Conservation (phyloP, 2,888 invertebrate genomes). For the Temnothorax rugatulus region DNA sequence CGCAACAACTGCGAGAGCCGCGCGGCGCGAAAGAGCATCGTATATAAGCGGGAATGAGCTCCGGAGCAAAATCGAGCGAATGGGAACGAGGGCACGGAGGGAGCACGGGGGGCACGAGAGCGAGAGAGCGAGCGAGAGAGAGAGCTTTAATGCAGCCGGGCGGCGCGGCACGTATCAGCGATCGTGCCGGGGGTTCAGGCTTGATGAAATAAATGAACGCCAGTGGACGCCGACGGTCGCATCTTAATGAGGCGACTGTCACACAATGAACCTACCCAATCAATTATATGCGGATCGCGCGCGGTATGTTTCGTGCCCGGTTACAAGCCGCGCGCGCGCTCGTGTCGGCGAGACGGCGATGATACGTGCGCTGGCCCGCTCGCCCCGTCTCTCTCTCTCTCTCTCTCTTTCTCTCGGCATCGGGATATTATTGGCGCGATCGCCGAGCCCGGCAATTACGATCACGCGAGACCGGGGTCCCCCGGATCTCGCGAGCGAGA, state of each 20-base stretch:
- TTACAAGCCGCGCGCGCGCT: slow-evolving; percentile 49
- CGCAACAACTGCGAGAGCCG: slow-evolving; percentile 49
- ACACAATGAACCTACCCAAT: slow-evolving; percentile 85
- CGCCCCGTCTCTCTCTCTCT: background rate
- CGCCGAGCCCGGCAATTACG: slow-evolving; percentile 49
- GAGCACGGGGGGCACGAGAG: background rate
- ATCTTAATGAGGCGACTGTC: slow-evolving; percentile 84
- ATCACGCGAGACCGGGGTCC: slow-evolving; percentile 40
- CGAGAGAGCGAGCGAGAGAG: background rate
- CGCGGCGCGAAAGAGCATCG: slow-evolving; percentile 41
- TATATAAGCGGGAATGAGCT: slow-evolving; percentile 29
- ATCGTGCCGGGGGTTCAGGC: slow-evolving; percentile 46
- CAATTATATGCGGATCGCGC: slow-evolving; percentile 80
- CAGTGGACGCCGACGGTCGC: slow-evolving; percentile 78
- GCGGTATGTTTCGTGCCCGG: slow-evolving; percentile 50
- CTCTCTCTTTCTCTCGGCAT: slow-evolving; percentile 14
- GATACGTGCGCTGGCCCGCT: slow-evolving; percentile 39
- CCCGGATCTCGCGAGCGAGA: slow-evolving; percentile 49
- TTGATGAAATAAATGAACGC: slow-evolving; percentile 80
- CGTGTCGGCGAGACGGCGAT: slow-evolving; percentile 47
- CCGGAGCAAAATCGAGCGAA: slow-evolving; percentile 15
- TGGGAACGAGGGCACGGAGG: background rate
- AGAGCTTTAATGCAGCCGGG: slow-evolving; percentile 35
- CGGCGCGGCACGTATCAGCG: slow-evolving; percentile 51
- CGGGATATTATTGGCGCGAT: slow-evolving; percentile 49